Percentiles rank a stretch among this genome's conserved stretches.
Conservation (phyloP, 2,888 invertebrate species). For the Parelbella ahira region DNA sequence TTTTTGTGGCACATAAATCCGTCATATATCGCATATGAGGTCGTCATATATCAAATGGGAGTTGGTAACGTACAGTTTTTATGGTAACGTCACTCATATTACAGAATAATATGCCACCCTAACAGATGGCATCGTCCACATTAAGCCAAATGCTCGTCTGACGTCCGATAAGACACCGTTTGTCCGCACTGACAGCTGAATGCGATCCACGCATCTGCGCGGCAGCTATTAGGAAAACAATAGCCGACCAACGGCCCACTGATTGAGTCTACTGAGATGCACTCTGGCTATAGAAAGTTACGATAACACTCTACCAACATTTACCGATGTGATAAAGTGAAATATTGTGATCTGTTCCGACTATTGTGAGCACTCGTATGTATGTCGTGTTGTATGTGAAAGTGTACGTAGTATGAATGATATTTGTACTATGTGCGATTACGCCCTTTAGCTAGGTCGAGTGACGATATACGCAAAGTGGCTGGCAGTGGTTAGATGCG, state of each 20-base stretch:
- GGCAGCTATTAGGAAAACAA: conserved; percentile 14
- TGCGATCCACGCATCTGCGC: conserved; percentile 10
- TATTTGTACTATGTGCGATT: no score
- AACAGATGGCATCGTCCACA: conserved; percentile 18
- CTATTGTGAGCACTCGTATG: not conserved
- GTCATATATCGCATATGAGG: no score
- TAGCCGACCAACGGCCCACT: not conserved
- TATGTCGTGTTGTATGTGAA: no score
- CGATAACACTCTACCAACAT: conserved; percentile 1
- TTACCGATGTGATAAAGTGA: conserved; percentile 4
- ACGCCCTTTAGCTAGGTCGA: no score
- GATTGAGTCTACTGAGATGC: not conserved
- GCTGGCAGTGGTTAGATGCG: no score
- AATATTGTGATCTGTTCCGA: conserved; percentile 8
- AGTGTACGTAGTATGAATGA: not conserved
- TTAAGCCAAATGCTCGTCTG: conserved; percentile 20
- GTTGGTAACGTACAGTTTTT: no score
- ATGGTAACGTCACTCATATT: no score
- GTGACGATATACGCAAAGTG: no score
- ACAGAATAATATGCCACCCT: no score
- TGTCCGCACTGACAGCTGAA: conserved; percentile 20
- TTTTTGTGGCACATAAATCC: no score
- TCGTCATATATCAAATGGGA: no score
- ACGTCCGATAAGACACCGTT: conserved; percentile 15
- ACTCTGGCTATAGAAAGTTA: conserved; percentile 3